Base-by-base conservation (phyloP, 2,797 vertebrate genomes). In the Ibycter americanus region DNA sequence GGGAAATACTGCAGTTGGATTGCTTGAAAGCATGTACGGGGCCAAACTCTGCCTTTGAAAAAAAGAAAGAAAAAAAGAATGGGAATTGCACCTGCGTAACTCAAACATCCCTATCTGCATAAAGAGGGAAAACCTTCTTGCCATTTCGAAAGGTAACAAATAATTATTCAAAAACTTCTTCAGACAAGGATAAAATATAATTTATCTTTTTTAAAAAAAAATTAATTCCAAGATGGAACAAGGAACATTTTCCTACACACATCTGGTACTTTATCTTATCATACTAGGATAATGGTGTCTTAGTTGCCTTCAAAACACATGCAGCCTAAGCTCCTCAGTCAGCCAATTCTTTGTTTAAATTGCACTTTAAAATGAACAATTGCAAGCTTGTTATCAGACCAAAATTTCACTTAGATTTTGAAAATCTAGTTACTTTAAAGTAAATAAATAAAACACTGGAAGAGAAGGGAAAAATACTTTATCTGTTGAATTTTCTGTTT, bases 1-100 rank as follows among this genome's bases (percentile, higher is more conserved):
- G 94, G 94, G 91, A 98, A 97, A 98, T 88, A 89, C 80, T 96
- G 94, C 90, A 93, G 89, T 85, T 95, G 93, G 68, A 88, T 29
- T 86, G 46, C 70, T 87, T 40, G 84, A 91, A 97, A 96, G 54
- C 6, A 32, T 92, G 42, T 62, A 47, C 8, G 2, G 22, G 52
- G n/a, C 68, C 77, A 83, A 90, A 83, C 8, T 52, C 58, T 87
- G 46, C 66, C 81, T 52, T 23, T 70, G 36, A 1, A 34, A 68
- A 61, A 47, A 36, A 36, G n/a, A 2, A 34, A 68, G 52, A 44
- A 36, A 36, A 13, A 25, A 34, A 49, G 15, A 61, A 59, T 9
- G 12, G 25, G 40, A 89, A 38, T 71, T 83, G 73, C 82, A 91
- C 91, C 82, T 94, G 91, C 38, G 63, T 62, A 61, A 93, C 40